A percentile compares a stretch with the other conserved stretches of the same genome.
Conservation (phyloP, 2,113 vertebrate genomes). For the Bubalus kerabau region DNA sequence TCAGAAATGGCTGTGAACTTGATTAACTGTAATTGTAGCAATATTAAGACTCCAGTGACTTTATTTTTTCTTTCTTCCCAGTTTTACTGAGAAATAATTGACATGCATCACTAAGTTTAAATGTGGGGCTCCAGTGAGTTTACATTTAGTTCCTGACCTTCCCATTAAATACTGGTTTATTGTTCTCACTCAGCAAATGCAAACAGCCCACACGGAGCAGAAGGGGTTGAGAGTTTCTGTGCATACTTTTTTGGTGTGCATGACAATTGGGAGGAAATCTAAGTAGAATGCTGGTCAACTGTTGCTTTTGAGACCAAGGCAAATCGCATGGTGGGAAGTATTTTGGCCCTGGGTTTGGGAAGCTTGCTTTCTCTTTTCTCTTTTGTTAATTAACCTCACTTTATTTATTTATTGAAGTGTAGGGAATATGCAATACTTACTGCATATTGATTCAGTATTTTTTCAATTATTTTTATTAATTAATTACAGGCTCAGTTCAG, state of each 20-base stretch:
- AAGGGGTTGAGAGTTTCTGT: background rate
- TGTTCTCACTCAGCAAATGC: background rate
- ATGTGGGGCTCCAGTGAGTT: background rate
- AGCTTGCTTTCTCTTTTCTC: background rate
- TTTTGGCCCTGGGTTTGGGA: background rate
- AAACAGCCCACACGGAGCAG: accelerated
- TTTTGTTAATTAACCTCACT: background rate
- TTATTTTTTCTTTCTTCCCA: background rate
- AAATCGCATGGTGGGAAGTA: accelerated
- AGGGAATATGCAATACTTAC: background rate
- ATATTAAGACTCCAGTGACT: background rate
- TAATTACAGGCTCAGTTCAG: background rate
- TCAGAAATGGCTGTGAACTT: background rate
- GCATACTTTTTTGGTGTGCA: background rate
- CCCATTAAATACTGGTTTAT: background rate
- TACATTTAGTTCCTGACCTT: background rate
- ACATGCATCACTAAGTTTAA: background rate
- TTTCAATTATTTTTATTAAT: background rate
- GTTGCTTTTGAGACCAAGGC: background rate
- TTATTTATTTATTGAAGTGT: background rate
- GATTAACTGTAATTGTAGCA: background rate
- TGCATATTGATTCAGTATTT: background rate
- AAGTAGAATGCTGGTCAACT: background rate
- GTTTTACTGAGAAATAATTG: background rate
- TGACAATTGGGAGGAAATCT: background rate